phyloP scores from a whole-genome alignment of 92 coral and sea anemone genomes.

The Palythoa grandis region DNA sequence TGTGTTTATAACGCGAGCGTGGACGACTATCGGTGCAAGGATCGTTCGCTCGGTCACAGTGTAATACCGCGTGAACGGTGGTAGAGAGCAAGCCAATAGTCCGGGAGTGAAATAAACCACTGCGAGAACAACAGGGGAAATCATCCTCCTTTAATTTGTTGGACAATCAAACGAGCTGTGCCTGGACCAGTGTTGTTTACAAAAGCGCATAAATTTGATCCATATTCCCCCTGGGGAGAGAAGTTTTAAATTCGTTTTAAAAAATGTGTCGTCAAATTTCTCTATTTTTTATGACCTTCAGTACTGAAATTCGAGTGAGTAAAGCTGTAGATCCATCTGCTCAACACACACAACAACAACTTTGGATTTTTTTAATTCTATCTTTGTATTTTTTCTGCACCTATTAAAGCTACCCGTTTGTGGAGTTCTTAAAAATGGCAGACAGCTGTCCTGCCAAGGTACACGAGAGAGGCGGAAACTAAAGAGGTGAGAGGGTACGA shows the following conservation, averaged over 20 bases:
- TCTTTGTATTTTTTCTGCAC: too few species aligned
- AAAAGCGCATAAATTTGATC: not conserved
- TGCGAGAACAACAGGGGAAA: not conserved
- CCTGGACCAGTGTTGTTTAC: not conserved
- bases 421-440: too few species aligned
- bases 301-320: too few species aligned
- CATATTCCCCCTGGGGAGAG: conserved; percentile 25
- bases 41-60: conserved; percentile 68
- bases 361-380: too few species aligned
- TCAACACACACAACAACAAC: too few species aligned
- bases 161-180: not conserved
- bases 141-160: not conserved
- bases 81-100: conserved; percentile 58
- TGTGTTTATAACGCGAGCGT: conserved; percentile 77
- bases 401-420: too few species aligned
- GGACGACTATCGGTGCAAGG: conserved; percentile 85
- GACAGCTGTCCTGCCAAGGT: too few species aligned
- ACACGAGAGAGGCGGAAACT: too few species aligned
- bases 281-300: too few species aligned
- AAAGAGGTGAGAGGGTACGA: too few species aligned
- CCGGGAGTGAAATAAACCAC: conserved; percentile 22
- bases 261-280: too few species aligned
- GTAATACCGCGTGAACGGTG: conserved; percentile 54
- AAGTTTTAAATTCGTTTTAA: not conserved
- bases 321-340: too few species aligned